These are phyloP conservation scores for Chrosomus eos DNA, from an alignment of 2,797 vertebrate species.

Conservation along the genomic window DNA sequence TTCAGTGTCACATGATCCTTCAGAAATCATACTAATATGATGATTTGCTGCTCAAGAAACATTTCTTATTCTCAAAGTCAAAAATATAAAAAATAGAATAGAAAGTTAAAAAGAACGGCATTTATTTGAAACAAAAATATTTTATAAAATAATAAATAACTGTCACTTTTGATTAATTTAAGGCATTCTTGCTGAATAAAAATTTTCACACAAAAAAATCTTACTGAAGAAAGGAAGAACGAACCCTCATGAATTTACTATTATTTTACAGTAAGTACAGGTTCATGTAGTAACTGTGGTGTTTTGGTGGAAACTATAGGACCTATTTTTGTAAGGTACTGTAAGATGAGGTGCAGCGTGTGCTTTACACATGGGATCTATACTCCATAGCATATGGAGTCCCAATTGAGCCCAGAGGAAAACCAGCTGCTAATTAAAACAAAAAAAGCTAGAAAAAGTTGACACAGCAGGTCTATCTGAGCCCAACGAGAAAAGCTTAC, in stretches of 20 bases:
- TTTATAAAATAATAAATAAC: not conserved
- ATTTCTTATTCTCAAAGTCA: no score
- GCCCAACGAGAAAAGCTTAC: constrained; percentile 45
- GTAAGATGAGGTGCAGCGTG: constrained; percentile 32
- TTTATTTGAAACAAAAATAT: not conserved
- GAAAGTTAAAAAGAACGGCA: no score
- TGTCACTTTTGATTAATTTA: not conserved
- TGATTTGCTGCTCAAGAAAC: no score
- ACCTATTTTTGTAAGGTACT: constrained; percentile 16
- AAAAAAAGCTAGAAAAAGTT: constrained; percentile 49
- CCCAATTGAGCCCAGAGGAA: constrained; percentile 44
- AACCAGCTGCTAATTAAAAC: constrained; percentile 55
- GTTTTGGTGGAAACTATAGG: not conserved
- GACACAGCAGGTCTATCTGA: constrained; percentile 50
- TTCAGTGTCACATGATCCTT: not conserved
- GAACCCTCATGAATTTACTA: not conserved
- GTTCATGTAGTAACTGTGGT: not conserved
- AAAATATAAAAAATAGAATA: no score
- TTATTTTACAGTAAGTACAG: constrained; percentile 11
- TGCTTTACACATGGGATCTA: constrained; percentile 55
- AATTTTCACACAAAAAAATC: not conserved
- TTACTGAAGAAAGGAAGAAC: not conserved
- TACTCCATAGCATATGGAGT: constrained; percentile 52
- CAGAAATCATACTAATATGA: not conserved
- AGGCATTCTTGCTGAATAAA: not conserved